Conservation (phyloP, 2,113 vertebrate species). For the Gorsachius goisagi region DNA sequence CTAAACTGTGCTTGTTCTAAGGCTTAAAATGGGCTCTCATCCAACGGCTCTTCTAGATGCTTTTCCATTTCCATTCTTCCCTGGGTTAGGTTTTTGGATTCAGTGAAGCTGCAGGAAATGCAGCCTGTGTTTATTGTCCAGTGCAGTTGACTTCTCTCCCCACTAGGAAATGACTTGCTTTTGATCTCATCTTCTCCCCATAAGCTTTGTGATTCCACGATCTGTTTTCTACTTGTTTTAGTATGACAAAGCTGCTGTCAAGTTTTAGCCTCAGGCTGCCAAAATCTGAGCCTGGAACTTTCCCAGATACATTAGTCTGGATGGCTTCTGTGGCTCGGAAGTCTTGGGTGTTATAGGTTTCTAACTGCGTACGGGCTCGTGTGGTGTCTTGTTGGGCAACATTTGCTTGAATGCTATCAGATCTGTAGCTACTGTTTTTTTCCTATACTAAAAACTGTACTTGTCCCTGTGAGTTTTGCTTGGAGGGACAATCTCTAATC, state of each 20-base stretch:
- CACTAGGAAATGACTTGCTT: background rate
- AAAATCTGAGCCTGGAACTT: conserved; percentile 49
- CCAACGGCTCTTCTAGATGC: background rate
- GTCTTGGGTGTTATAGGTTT: background rate
- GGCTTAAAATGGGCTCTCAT: background rate
- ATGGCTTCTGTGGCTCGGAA: background rate
- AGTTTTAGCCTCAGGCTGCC: conserved; percentile 37
- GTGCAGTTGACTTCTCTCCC: background rate
- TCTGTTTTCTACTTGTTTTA: conserved; percentile 15
- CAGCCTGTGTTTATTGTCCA: background rate
- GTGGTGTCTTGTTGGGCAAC: background rate
- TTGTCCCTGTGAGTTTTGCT: background rate
- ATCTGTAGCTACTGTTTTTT: background rate
- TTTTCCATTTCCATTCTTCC: background rate
- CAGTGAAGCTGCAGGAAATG: background rate
- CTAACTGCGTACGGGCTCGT: background rate
- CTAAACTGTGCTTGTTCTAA: background rate
- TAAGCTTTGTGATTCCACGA: background rate
- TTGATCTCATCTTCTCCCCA: background rate
- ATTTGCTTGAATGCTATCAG: background rate
- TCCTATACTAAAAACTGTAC: background rate
- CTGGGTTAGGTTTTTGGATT: background rate
- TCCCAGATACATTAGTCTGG: conserved; percentile 26
- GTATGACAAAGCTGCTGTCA: conserved; percentile 16
- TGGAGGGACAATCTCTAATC: background rate